Base-by-base conservation (phyloP, 2,888 invertebrate genomes). In the Zonitis immaculata region DNA sequence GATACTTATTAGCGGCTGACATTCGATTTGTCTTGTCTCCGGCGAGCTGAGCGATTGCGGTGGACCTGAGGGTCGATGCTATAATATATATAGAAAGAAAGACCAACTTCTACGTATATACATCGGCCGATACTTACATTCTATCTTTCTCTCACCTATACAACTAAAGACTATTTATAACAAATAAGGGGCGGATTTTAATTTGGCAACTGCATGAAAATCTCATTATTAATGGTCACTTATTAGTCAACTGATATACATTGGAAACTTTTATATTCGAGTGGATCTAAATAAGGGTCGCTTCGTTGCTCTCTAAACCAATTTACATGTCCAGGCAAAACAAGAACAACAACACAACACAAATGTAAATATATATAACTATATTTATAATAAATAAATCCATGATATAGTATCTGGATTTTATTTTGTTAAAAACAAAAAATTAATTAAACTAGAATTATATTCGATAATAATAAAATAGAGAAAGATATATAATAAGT, bases 1-100 rank as follows among this genome's bases (percentile, higher is more conserved):
- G 76, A 74, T 76, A 76, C 77, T 78, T 78, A 78, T 78, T 78
- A 78, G 75, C 71, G 76, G 72, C 76, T 77, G 77, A 77, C 77
- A 75, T 76, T 77, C 78, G 77, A 78, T 78, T 78, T 78, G 77
- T 78, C 78, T 77, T 77, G 74, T 75, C 73, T 71, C 71, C 66
- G 70, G 65, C 66, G 66, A 69, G 67, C 70, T 72, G 74, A 74
- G 71, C 74, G 74, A 75, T 75, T 71, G 73, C 73, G 65, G 67
- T 64, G 69, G 67, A 66, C 67, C 65, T 57, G 51, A 61, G 59
- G 54, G 57, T 49, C 49, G 58, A 44, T 52, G 30, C 51, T n/a
- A n/a, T n/a, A n/a, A n/a, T n/a, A n/a, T n/a, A n/a, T n/a, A 60
- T 49, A 57, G 55, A 51, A 52, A 47, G 43, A 25, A n/a, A 45